These are phyloP conservation scores for Maccullochella peelii DNA, from an alignment of 2,113 vertebrate species.

Conservation along the genomic window DNA sequence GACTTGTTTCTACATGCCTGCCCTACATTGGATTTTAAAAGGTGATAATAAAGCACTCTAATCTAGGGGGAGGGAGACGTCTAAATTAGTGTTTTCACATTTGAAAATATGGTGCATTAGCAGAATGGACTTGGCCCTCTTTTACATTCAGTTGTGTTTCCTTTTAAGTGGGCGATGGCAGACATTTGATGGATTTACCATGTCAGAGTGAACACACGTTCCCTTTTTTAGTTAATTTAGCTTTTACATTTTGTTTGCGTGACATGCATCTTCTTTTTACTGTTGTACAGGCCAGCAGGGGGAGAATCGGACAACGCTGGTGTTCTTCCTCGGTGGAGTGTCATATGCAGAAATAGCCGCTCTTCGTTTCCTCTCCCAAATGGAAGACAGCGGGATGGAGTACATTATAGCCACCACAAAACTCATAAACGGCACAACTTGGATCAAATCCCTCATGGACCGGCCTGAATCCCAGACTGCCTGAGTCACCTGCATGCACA, in stretches of 20 bases:
- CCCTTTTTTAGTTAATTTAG: background rate
- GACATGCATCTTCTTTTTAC: background rate
- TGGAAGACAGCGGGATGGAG: conserved; percentile 97
- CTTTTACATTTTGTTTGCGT: background rate
- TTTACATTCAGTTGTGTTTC: conserved; percentile 17
- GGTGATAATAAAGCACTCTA: conserved; percentile 74
- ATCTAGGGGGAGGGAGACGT: conserved; percentile 28
- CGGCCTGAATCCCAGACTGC: conserved; percentile 86
- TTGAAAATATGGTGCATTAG: conserved; percentile 25
- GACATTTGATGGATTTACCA: background rate
- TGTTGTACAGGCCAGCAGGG: conserved; percentile 91
- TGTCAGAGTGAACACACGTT: background rate
- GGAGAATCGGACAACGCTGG: conserved; percentile 94
- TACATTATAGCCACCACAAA: conserved; percentile 98
- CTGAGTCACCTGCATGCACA: conserved; percentile 70
- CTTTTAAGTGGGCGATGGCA: background rate
- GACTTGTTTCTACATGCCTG: conserved; percentile 71
- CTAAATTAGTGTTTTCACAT: conserved; percentile 51
- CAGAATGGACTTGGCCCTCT: conserved; percentile 9
- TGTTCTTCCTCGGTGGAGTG: conserved; percentile 97
- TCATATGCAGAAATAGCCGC: conserved; percentile 96
- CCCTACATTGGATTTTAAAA: conserved; percentile 51
- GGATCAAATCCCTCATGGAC: conserved; percentile 96
- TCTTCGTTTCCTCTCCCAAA: conserved; percentile 94
- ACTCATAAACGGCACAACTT: conserved; percentile 94